Percentiles rank a stretch among this genome's conserved stretches.
phyloP scores from a whole-genome alignment of 2,888 invertebrate species.

The Apamea monoglypha region DNA sequence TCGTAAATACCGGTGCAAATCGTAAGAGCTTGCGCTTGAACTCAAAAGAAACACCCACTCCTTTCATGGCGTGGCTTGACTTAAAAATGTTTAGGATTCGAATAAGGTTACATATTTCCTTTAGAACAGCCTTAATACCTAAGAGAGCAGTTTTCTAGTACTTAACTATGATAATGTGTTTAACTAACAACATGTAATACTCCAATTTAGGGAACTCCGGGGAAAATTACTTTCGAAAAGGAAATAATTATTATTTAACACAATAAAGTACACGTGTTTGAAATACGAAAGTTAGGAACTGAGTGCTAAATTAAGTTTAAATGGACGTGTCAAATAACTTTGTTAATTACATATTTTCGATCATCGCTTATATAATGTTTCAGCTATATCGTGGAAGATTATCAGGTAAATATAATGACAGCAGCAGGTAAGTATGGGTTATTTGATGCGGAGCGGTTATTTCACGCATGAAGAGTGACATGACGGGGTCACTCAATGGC shows the following conservation, averaged over 20 bases:
- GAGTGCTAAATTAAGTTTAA: conserved; percentile 17
- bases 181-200: conserved; percentile 27
- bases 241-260: conserved; percentile 45
- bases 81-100: conserved; percentile 10
- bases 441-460: conserved; percentile 46
- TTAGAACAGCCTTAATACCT: background rate
- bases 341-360: conserved; percentile 18
- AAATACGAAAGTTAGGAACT: conserved; percentile 28
- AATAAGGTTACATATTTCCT: conserved; percentile 18
- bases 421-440: conserved; percentile 37
- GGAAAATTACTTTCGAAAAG: conserved; percentile 43
- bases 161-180: conserved; percentile 23
- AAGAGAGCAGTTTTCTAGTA: background rate
- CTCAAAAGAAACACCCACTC: conserved; percentile 22
- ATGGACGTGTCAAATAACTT: conserved; percentile 36
- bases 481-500: conserved; percentile 72
- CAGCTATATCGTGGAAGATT: conserved; percentile 11
- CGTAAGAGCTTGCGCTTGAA: conserved; percentile 36
- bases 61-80: background rate
- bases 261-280: conserved; percentile 30
- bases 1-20: conserved; percentile 42
- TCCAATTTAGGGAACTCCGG: conserved; percentile 36
- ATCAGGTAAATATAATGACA: conserved; percentile 35
- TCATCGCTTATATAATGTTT: background rate
- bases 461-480: conserved; percentile 65